These are phyloP conservation scores for Cyprinodon brontotheroides DNA, from an alignment of 2,113 vertebrate species.

Conservation along the genomic window DNA sequence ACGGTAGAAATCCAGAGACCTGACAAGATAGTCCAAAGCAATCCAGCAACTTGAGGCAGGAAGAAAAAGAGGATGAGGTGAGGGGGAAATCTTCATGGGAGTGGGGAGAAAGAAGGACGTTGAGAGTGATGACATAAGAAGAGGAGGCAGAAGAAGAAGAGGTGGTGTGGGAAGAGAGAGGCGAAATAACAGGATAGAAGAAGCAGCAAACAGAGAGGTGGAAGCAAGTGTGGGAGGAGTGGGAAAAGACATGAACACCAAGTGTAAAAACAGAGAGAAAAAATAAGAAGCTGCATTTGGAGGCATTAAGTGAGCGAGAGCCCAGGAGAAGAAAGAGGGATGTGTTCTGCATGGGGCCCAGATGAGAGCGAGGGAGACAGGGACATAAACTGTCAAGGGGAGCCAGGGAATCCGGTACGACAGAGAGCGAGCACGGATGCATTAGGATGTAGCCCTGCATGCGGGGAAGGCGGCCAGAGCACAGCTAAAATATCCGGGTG, in stretches of 20 bases:
- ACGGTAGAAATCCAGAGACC: slow-evolving; percentile 67
- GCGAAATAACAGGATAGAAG: slow-evolving; percentile 40
- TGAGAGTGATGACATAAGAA: slow-evolving; percentile 47
- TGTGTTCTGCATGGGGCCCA: slow-evolving; percentile 41
- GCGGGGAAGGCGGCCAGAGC: slow-evolving; percentile 32
- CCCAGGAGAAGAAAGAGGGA: slow-evolving; percentile 46
- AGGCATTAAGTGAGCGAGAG: slow-evolving; percentile 48
- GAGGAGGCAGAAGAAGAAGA: slow-evolving; percentile 29
- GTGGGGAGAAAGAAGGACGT: slow-evolving; percentile 48
- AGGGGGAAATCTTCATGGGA: slow-evolving; percentile 44
- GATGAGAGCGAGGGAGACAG: slow-evolving; percentile 67
- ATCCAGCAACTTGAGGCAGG: slow-evolving; percentile 57
- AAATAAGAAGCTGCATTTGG: slow-evolving; percentile 28
- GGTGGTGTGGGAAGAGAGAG: slow-evolving; percentile 48
- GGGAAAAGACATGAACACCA: slow-evolving; percentile 45
- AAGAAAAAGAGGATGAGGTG: slow-evolving; percentile 44
- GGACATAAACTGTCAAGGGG: slow-evolving; percentile 67
- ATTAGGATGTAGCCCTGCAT: slow-evolving; percentile 56
- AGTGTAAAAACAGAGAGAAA: slow-evolving; percentile 34
- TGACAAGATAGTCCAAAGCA: slow-evolving; percentile 73
- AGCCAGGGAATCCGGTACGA: slow-evolving; percentile 53
- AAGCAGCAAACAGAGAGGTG: slow-evolving; percentile 35
- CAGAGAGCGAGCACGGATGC: slow-evolving; percentile 60
- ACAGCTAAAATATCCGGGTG: slow-evolving; percentile 47
- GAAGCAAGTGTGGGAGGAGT: slow-evolving; percentile 68